Base-by-base conservation (phyloP, 2,797 vertebrate species). In the Clarias platycephalus region DNA sequence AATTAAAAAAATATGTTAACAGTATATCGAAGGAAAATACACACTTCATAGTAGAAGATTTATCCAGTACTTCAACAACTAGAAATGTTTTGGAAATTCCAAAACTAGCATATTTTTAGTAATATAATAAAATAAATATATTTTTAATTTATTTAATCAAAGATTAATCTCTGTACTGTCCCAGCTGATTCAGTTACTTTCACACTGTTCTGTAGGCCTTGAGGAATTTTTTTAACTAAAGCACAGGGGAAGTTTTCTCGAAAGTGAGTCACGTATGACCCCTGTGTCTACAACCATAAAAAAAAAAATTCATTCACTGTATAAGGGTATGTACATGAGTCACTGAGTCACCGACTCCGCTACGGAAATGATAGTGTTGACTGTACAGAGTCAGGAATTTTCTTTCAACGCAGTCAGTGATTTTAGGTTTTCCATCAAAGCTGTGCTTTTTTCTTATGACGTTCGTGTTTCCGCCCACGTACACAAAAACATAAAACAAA, bases 211-310 rank as follows among this genome's bases (percentile, higher is more conserved):
- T 34, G 18, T 2, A 3, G 57, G 58, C 22, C 58, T 70, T 28
- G 34, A 78, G 81, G 81, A 86, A 80, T 26, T 83, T 58, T 81
- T 12, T 62, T 1, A 78, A 20, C 16, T 10, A 20, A 68, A 31
- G 55, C 63, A 26, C 22, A 34, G 80, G 88, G 71, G 88, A 88
- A 87, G 37, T 84, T 68, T 15, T 66, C 37, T 22, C 34, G 7
- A 82, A 68, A 40, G 78, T 85, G 86, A 89, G 28, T 88, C 87
- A 87, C 64, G 4, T 63, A 22, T 40, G 70, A 85, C 70, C 66
- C 53, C 9, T 3, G 55, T 24, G 78, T 85, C 10, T 26, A 66
- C 66, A 70, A 71, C 71, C 78, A 62, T 34, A 40, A 1, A 37
- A 71, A 16, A 2, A 20, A 57, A 53, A 26, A 37, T 53, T n/a